phyloP scores from a whole-genome alignment of 1,140 invertebrate genomes.

The Bombus difficillimus region DNA sequence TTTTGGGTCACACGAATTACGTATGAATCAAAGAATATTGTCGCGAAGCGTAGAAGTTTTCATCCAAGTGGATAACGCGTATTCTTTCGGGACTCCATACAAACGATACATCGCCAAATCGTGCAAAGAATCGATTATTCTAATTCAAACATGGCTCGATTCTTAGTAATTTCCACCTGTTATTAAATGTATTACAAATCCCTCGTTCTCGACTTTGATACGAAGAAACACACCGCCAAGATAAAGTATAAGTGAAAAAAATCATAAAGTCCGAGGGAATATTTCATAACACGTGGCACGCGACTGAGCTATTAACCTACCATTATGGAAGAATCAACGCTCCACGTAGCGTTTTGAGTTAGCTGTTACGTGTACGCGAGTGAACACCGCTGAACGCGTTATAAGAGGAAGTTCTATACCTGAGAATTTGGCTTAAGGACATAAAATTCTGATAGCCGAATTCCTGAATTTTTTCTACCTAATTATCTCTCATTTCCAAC shows the following conservation, averaged over 20 bases:
- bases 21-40: not conserved
- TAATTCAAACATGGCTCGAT: not conserved
- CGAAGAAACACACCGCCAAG: not conserved
- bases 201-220: not conserved
- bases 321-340: not conserved
- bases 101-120: not conserved
- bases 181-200: not conserved
- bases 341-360: too few species aligned
- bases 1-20: not conserved
- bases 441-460: not conserved
- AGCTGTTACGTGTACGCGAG: not conserved
- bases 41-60: not conserved
- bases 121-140: not conserved
- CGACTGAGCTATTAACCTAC: constrained; percentile 14
- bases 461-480: not conserved
- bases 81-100: not conserved
- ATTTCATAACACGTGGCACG: constrained; percentile 8
- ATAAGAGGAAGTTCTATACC: not conserved
- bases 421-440: constrained; percentile 10
- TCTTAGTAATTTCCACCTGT: not conserved
- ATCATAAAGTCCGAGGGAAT: not conserved
- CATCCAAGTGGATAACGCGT: constrained; percentile 1
- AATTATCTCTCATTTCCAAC: not conserved
- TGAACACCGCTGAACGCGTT: not conserved
- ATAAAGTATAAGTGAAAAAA: constrained; percentile 12